phyloP scores from a whole-genome alignment of 2,888 invertebrate genomes.

The Drosophila ezoana region DNA sequence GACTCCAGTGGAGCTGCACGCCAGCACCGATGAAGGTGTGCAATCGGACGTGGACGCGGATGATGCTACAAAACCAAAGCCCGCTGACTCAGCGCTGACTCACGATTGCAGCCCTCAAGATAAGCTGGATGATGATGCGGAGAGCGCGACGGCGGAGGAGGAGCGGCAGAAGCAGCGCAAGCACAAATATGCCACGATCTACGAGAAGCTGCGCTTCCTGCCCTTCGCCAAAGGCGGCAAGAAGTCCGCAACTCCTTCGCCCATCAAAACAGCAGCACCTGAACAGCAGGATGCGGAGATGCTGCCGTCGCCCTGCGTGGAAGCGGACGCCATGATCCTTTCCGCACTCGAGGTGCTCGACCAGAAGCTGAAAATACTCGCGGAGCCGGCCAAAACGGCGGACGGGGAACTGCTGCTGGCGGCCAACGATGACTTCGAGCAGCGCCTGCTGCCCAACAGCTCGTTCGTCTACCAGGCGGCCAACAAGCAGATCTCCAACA shows the following conservation, averaged over 20 bases:
- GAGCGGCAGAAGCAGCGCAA: slow-evolving; percentile 76
- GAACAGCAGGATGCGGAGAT: neutral
- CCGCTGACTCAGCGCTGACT: slow-evolving; percentile 15
- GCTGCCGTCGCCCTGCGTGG: slow-evolving; percentile 53
- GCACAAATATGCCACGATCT: slow-evolving; percentile 81
- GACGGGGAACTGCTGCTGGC: slow-evolving; percentile 50
- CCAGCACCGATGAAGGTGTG: slow-evolving; percentile 26
- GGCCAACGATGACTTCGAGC: slow-evolving; percentile 76
- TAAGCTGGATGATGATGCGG: slow-evolving; percentile 7
- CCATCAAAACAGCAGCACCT: slow-evolving; percentile 8
- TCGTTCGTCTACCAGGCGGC: slow-evolving; percentile 89
- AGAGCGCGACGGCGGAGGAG: slow-evolving; percentile 37
- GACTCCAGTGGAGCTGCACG: slow-evolving; percentile 47
- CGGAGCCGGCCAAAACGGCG: slow-evolving; percentile 22
- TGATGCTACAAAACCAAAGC: slow-evolving; percentile 50
- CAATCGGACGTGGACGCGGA: slow-evolving; percentile 23
- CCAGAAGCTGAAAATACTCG: slow-evolving; percentile 77
- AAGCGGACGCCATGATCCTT: slow-evolving; percentile 80
- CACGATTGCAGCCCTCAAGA: slow-evolving; percentile 12
- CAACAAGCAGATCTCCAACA: slow-evolving; percentile 74
- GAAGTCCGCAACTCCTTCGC: slow-evolving; percentile 39
- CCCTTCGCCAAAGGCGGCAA: slow-evolving; percentile 66
- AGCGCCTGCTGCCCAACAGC: slow-evolving; percentile 87
- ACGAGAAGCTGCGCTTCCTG: slow-evolving; percentile 82
- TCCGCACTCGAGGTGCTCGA: slow-evolving; percentile 82